phyloP scores from a whole-genome alignment of 2,113 vertebrate species.

The Psittacara wagleri region DNA sequence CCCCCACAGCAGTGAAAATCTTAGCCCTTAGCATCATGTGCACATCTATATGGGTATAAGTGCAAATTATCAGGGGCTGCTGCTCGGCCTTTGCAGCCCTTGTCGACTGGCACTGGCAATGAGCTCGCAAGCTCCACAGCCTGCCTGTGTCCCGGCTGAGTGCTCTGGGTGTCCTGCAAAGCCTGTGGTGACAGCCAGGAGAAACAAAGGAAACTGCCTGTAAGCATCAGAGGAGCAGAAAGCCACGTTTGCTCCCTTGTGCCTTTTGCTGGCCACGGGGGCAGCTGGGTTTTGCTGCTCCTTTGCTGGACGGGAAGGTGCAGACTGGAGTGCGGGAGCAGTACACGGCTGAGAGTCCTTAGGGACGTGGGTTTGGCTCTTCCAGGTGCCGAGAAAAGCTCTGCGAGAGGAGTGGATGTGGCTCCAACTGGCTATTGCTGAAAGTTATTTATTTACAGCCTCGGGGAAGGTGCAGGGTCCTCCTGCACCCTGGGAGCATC shows the following conservation, averaged over 20 bases:
- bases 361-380: not conserved
- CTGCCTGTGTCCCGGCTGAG: not conserved
- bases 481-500: not conserved
- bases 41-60: not conserved
- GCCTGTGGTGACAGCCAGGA: not conserved
- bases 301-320: not conserved
- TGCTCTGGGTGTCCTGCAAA: not conserved
- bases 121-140: rapidly evolving
- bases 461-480: not conserved
- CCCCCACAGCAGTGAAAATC: not conserved
- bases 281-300: not conserved
- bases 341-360: not conserved
- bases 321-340: not conserved
- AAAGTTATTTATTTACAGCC: not conserved
- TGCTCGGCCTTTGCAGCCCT: not conserved
- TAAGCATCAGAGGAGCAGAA: not conserved
- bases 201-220: not conserved
- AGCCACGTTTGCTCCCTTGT: not conserved
- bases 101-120: not conserved
- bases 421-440: not conserved
- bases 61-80: not conserved
- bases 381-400: not conserved
- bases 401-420: not conserved
- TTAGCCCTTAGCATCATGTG: not conserved
- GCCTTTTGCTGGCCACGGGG: not conserved